Percentiles rank a stretch among this genome's conserved stretches.
These are phyloP conservation scores for Chaetophractus vellerosus DNA, from an alignment of 2,797 vertebrate species.

Conservation along the genomic window DNA sequence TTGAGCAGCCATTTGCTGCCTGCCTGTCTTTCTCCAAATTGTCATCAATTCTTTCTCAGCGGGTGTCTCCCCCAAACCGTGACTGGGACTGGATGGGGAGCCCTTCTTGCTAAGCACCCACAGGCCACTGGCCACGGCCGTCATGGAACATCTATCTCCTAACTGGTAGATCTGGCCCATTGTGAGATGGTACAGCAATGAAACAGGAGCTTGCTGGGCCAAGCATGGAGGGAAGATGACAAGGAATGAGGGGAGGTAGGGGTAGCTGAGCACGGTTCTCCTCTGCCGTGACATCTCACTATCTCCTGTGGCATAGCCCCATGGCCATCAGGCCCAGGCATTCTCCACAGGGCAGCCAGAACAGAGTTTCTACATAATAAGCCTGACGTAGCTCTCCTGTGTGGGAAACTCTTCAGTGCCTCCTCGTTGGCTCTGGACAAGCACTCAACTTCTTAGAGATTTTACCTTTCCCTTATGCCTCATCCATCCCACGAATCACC, in stretches of 20 bases:
- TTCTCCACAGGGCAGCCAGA: no score
- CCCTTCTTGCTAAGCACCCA: no score
- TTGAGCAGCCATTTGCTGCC: fast-evolving
- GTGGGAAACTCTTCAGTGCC: not conserved
- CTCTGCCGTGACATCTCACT: not conserved
- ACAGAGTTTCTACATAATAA: no score
- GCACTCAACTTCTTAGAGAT: not conserved
- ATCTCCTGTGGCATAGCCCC: not conserved
- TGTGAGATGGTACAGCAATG: not conserved
- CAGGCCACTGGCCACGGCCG: not conserved
- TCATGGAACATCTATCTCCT: not conserved
- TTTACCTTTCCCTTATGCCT: not conserved
- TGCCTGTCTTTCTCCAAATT: not conserved
- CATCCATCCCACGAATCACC: not conserved
- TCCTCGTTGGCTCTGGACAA: not conserved
- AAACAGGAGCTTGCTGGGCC: not conserved
- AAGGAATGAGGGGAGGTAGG: no score
- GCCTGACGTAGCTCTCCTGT: fast-evolving
- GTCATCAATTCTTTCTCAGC: not conserved
- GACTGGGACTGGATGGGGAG: not conserved
- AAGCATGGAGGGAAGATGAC: not conserved
- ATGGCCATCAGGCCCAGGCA: not conserved
- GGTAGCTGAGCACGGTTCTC: fast-evolving
- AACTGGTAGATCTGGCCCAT: fast-evolving
- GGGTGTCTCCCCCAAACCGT: not conserved